Base-by-base conservation (phyloP, 2,888 invertebrate species). In the Ferdinandea cuprea region DNA sequence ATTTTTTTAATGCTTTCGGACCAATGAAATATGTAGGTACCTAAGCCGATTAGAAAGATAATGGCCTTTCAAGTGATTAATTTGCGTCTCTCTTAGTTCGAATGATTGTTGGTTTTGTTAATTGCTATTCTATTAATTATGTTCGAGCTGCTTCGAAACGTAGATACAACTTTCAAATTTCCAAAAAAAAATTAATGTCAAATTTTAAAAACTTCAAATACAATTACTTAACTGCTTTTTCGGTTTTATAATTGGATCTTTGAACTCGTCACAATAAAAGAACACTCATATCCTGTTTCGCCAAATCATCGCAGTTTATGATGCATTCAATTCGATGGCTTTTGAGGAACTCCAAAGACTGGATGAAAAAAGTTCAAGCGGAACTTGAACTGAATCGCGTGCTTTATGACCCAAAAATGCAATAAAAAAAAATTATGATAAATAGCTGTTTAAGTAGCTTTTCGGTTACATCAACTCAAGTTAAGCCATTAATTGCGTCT, bases 331-430 rank as follows among this genome's bases (percentile, higher is more conserved):
- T 42, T 30, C 11, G 25, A 9, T 11, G 11, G n/a, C 6, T 37
- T 54, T 56, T n/a, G n/a, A n/a, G n/a, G n/a, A n/a, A n/a, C n/a
- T n/a, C n/a, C n/a, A n/a, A n/a, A n/a, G n/a, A n/a, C n/a, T n/a
- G n/a, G n/a, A n/a, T n/a, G n/a, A 13, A 15, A 42, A 5, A 59
- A 30, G 48, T 7, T 37, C 56, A 77, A 46, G 44, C 48, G 37
- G 46, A 63, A 63, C 77, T 48, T 32, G 21, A 25, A 35, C 78
- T 59, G 30, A 15, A 30, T 71, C 40, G 66, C 28, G 66, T 79
- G 73, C 19, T 79, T 79, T 79, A 79, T 79, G 79, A 73, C 68
- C 79, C 79, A 73, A 54, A 78, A 65, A n/a, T n/a, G n/a, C n/a
- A n/a, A n/a, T n/a, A n/a, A n/a, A n/a, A n/a, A n/a, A n/a, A 59